Percentiles rank a stretch among this genome's conserved stretches.
phyloP scores from a whole-genome alignment of 2,888 invertebrate species.

The Nomada fucata region DNA sequence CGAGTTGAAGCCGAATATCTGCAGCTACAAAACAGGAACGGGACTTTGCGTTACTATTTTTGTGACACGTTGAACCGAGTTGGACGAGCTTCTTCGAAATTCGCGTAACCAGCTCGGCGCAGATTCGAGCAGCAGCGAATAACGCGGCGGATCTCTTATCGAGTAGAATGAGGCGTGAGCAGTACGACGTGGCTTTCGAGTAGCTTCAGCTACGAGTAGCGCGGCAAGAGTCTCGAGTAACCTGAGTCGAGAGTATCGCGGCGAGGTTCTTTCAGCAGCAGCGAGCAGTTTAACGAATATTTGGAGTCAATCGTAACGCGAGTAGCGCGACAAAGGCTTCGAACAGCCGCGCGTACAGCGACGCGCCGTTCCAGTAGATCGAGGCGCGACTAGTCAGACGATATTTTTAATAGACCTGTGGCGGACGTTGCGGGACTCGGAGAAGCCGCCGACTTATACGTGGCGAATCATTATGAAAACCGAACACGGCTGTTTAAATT shows the following conservation, averaged over 20 bases:
- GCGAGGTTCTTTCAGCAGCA: background rate
- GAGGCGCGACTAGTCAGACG: no score
- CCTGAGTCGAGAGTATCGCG: background rate
- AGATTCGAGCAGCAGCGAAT: background rate
- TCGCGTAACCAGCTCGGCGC: no score
- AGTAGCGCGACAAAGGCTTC: background rate
- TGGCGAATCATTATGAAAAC: no score
- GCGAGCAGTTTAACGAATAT: background rate
- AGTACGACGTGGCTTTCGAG: background rate
- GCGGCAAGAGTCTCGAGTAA: background rate
- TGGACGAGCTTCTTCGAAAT: background rate
- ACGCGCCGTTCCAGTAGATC: no score
- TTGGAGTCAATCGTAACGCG: background rate
- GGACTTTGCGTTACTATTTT: constrained; percentile 28
- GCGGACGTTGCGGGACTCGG: no score
- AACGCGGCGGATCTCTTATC: background rate
- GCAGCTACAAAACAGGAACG: constrained; percentile 89
- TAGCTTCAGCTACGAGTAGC: background rate
- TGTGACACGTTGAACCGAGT: background rate
- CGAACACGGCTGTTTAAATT: no score
- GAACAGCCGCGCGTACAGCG: no score
- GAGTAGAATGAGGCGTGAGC: background rate
- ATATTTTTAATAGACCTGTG: no score
- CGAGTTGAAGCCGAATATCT: constrained; percentile 99
- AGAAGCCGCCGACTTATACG: no score